Evolutionary conservation across 2,888 invertebrate genomes (phyloP), one percentile per base, ranked within the genome.

Genomic region (Napeogenes inachia): DNA sequence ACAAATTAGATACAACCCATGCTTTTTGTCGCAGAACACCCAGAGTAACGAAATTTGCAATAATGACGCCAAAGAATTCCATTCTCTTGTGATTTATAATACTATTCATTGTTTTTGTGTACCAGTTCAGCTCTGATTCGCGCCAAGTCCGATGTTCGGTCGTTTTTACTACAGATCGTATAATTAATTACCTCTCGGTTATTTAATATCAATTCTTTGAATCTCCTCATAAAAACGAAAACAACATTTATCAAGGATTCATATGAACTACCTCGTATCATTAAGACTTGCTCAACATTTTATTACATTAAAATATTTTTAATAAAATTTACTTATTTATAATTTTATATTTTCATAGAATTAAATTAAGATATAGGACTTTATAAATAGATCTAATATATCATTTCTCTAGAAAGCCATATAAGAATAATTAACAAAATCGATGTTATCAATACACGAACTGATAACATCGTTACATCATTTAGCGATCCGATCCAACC

Each of bases 41-140:
- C 50, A 50, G 50, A 53, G 30, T 55, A 50, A 60, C 47, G 13
- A 62, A 54, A 65, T 65, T 65, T 60, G 56, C 30, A 62, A 65
- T 65, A 65, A 65, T 57, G 59, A 45, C 54, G 54, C 53, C 42
- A 58, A 62, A 60, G 62, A 60, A 65, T 65, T 65, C 55, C 53
- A 60, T 56, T 60, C 33, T 56, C 56, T 45, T 62, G 62, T 62
- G 59, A 62, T 65, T 62, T 65, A 65, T 57, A 65, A 65, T 62
- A 54, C 60, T 55, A 62, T 58, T 57, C 57, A 62, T 56, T 58
- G 46, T 50, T 45, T 62, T 62, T 62, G 59, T 30, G 50, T 47
- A 62, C 45, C 62, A 56, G 59, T 45, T 58, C 62, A 56, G 59
- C 35, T 58, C 56, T 30, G 59, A 42, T 21, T 59, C 55, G 59